phyloP scores from a whole-genome alignment of 1,140 invertebrate genomes.

The Harpegnathos saltator region DNA sequence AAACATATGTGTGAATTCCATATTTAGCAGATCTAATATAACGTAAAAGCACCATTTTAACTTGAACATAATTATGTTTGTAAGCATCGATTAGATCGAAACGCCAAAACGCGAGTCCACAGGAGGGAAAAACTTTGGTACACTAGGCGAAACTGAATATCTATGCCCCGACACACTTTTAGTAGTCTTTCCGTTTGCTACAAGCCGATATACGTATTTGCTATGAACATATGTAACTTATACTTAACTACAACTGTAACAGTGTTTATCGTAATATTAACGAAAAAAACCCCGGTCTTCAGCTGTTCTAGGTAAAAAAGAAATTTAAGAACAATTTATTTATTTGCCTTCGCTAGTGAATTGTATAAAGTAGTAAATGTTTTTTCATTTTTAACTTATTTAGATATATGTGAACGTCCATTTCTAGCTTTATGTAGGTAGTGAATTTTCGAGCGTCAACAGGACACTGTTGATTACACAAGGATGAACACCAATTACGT shows the following conservation, averaged over 20 bases:
- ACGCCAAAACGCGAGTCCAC: slow-evolving; percentile 32
- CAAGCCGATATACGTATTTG: slow-evolving; percentile 58
- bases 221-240: slow-evolving; percentile 66
- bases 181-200: slow-evolving; percentile 58
- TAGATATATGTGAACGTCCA: slow-evolving; percentile 78
- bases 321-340: slow-evolving; percentile 67
- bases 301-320: slow-evolving; percentile 46
- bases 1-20: slow-evolving; percentile 14
- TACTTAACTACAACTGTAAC: slow-evolving; percentile 67
- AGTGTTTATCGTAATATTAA: slow-evolving; percentile 65
- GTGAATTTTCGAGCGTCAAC: slow-evolving; percentile 83
- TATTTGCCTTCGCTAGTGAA: slow-evolving; percentile 69
- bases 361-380: slow-evolving; percentile 72
- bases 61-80: slow-evolving; percentile 35
- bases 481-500: slow-evolving; percentile 86
- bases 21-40: slow-evolving; percentile 58
- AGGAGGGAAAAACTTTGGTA: slow-evolving; percentile 58
- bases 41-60: slow-evolving; percentile 45
- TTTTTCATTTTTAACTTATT: slow-evolving; percentile 70
- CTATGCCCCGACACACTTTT: slow-evolving; percentile 64
- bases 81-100: slow-evolving; percentile 60
- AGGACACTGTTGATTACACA: slow-evolving; percentile 84
- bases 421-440: slow-evolving; percentile 84
- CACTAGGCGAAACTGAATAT: slow-evolving; percentile 51
- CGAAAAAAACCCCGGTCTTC: slow-evolving; percentile 52